phyloP scores from a whole-genome alignment of 2,113 vertebrate species.

The Ardeotis arabs region DNA sequence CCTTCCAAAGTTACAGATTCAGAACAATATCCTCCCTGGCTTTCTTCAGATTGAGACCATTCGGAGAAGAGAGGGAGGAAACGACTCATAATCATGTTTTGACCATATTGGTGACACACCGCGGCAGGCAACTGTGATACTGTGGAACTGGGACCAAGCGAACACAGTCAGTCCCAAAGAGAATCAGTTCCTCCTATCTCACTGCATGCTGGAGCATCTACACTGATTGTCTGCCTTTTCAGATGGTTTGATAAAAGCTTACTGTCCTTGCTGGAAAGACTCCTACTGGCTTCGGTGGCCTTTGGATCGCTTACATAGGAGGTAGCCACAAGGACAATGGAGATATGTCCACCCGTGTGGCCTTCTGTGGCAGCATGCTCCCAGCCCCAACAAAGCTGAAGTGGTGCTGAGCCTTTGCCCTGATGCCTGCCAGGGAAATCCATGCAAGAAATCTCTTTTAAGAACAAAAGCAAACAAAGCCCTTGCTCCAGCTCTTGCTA shows the following conservation, averaged over 20 bases:
- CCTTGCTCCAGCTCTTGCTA: not conserved
- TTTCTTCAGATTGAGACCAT: not conserved
- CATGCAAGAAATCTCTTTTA: not conserved
- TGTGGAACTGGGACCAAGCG: not conserved
- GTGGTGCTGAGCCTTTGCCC: not conserved
- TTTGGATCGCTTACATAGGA: not conserved
- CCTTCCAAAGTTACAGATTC: not conserved
- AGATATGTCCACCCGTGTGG: rapidly evolving
- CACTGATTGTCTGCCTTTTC: rapidly evolving
- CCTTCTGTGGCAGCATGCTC: not conserved
- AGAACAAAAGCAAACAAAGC: not conserved
- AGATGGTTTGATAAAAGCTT: not conserved
- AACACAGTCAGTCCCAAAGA: not conserved
- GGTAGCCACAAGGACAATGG: not conserved
- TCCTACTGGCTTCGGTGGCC: not conserved
- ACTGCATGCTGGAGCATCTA: not conserved
- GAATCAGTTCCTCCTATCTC: not conserved
- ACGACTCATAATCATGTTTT: not conserved
- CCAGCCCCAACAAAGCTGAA: rapidly evolving
- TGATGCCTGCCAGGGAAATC: not conserved
- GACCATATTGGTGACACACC: not conserved
- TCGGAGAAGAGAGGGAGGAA: not conserved
- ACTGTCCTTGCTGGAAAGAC: not conserved
- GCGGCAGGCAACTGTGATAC: rapidly evolving
- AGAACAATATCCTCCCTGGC: not conserved